phyloP scores from a whole-genome alignment of 2,113 vertebrate species.

The Cynocephalus volans region DNA sequence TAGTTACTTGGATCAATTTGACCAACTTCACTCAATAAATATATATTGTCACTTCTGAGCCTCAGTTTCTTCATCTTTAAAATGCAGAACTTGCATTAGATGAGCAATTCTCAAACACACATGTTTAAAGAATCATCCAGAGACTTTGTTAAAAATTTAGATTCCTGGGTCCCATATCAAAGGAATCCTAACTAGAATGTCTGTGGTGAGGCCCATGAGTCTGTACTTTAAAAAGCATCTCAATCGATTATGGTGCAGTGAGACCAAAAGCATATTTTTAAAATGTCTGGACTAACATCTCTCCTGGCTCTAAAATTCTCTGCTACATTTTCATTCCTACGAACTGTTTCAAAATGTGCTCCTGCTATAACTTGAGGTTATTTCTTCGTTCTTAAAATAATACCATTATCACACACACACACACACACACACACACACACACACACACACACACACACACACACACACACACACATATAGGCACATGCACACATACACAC shows the following conservation, averaged over 20 bases:
- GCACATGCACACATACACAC: not conserved
- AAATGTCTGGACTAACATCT: not conserved
- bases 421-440: fast-evolving
- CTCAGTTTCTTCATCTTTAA: not conserved
- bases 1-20: not conserved
- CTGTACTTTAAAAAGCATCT: not conserved
- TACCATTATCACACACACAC: not conserved
- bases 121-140: not conserved
- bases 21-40: not conserved
- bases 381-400: slow-evolving; percentile 7
- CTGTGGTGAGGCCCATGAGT: not conserved
- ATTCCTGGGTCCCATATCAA: not conserved
- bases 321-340: not conserved
- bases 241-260: not conserved
- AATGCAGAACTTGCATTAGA: not conserved
- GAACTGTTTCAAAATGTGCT: not conserved
- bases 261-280: not conserved
- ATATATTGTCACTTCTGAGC: not conserved
- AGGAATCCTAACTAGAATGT: not conserved
- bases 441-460: fast-evolving
- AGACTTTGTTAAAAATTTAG: not conserved
- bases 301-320: not conserved
- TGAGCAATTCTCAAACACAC: not conserved
- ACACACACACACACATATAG: fast-evolving
- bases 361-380: not conserved